Percentiles rank a stretch among this genome's conserved stretches.
These are phyloP conservation scores for Naja naja DNA, from an alignment of 2,113 vertebrate species.

Conservation along the genomic window DNA sequence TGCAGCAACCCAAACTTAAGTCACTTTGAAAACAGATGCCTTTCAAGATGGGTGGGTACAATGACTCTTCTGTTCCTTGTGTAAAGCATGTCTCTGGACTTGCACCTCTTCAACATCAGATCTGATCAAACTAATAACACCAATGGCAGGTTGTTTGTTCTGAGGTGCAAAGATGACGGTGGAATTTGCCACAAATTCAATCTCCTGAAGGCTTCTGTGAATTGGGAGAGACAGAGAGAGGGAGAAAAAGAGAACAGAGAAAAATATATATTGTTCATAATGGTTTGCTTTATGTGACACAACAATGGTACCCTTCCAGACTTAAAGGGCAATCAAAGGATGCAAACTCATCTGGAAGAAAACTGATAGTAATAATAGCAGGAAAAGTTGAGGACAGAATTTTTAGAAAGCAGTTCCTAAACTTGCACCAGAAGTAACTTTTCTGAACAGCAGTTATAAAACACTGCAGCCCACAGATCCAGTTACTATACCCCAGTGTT, in stretches of 20 bases:
- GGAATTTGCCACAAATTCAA: not conserved
- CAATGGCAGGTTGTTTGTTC: not conserved
- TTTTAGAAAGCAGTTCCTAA: not conserved
- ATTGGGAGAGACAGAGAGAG: not conserved
- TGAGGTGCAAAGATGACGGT: fast-evolving
- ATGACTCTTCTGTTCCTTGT: slow-evolving; percentile 14
- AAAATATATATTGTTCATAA: not conserved
- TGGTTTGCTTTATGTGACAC: not conserved
- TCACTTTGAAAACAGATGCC: slow-evolving; percentile 4
- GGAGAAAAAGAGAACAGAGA: not conserved
- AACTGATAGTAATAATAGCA: not conserved
- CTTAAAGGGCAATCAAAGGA: not conserved
- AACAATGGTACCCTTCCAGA: not conserved
- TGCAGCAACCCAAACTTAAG: slow-evolving; percentile 22
- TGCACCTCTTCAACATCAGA: slow-evolving; percentile 1
- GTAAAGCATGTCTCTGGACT: not conserved
- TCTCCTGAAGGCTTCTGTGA: not conserved
- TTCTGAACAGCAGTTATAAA: not conserved
- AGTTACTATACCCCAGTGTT: not conserved
- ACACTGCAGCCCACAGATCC: not conserved
- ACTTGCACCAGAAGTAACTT: not conserved
- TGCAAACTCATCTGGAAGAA: not conserved
- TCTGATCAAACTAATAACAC: not conserved
- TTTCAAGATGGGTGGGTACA: not conserved
- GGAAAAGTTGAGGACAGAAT: not conserved